Evolutionary conservation across 1,140 invertebrate genomes (phyloP), one percentile per base, ranked within the genome.

Genomic region (Drosophila fuyamai): DNA sequence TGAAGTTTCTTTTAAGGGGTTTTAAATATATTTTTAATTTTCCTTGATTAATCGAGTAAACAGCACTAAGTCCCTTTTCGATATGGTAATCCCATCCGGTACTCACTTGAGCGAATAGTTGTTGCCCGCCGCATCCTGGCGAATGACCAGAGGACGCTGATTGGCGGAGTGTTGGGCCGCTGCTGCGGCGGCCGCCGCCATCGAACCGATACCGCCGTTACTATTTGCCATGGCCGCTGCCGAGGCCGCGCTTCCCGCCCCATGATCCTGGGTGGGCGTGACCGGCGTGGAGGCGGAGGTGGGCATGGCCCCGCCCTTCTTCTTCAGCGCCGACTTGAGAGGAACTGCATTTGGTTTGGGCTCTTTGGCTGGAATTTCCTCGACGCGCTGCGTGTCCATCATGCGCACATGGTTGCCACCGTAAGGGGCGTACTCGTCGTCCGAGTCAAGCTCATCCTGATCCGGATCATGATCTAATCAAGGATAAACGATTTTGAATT

Each of bases 291-390:
- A 91, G 35, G 80, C 81, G 12, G 90, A 91, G 32, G 85, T 53
- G 93, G 95, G 80, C 63, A 46, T 44, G 18, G 78, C 51, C 32
- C 93, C 93, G 89, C 94, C 94, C 81, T 96, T 95, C 91, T 98
- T 98, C 93, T 98, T 98, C 43, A 98, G 94, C n/a, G 97, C 97
- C 23, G 97, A 97, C 91, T 98, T 98, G 48, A 97, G 94, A 61
- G 97, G 97, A 93, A 97, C 95, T 61, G 97, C 97, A 93, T 97
- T 96, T 91, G 97, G 96, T 85, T 96, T 95, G 14, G 96, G 96
- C 93, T 97, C 97, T 93, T 97, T 97, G 58, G 97, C 97, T 59
- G 96, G 97, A 63, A 98, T 97, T 93, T 98, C 96, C 92, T 98
- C 97, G 38, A 97, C 95, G 54, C 96, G 94, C 14, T 95, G 95